Base-by-base conservation (phyloP, 2,113 vertebrate species). In the Apodemus sylvaticus region DNA sequence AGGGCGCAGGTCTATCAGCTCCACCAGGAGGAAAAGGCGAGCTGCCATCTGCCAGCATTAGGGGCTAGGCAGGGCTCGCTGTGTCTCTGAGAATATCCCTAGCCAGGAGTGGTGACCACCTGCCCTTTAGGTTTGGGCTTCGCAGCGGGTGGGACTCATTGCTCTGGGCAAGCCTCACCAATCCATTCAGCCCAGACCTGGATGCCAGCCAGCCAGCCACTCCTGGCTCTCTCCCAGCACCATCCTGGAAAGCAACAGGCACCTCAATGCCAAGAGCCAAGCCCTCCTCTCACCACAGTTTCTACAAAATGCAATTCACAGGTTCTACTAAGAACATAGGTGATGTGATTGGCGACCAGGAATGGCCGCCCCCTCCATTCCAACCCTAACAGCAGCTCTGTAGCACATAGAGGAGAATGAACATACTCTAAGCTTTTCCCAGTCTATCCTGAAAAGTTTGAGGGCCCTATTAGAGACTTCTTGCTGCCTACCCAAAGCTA, bases 231-330 rank as follows among this genome's bases (percentile, higher is more conserved):
- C 92, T 97, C 97, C 97, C 97, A 95, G 89, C n/a, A 16, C 78
- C 94, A 86, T 98, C 97, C 96, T 97, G 96, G 97, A 97, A 98
- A 97, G 97, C 97, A 97, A 48, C 62, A 83, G 73, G 79, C 93
- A 78, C 26, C 7, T 36, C 5, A 11, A 89, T 95, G 95, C 94
- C 97, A 96, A 86, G 39, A 94, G 74, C 81, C 79, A 77, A 62
- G 71, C 94, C 86, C 42, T 83, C 86, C 58, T 71, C 58, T 66
- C 4, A 3, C 26, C 0, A 0, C 5, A 3, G 85, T 29, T 79
- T 93, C 87, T 76, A 76, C 0, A 34, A 94, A 92, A 96, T n/a
- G 11, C n/a, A 83, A 96, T 77, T 48, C 39, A 71, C 3, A 1
- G 89, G 86, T 34, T 90, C 51, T 48, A 53, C 60, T 95, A 62